A percentile compares a stretch with the other conserved stretches of the same genome.
phyloP scores from a whole-genome alignment of 2,113 vertebrate species.

The Amphilophus citrinellus region DNA sequence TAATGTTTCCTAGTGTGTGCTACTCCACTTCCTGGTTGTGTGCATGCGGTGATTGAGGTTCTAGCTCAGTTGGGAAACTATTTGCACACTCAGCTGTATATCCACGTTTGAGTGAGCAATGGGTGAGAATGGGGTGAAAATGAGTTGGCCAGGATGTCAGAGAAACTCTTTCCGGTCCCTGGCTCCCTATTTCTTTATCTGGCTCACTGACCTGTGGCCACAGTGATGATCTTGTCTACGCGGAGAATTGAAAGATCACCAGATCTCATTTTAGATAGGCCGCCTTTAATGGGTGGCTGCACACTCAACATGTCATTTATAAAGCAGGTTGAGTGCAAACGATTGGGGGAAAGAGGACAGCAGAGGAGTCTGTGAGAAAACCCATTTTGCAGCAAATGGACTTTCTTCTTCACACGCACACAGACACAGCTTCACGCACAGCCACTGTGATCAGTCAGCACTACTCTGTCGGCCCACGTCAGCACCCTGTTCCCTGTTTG shows the following conservation, averaged over 20 bases:
- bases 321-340: slow-evolving; percentile 15
- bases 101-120: slow-evolving; percentile 29
- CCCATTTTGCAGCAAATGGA: background rate
- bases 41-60: background rate
- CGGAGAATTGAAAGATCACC: slow-evolving; percentile 5
- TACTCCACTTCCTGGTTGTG: background rate
- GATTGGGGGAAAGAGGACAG: background rate
- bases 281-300: slow-evolving; percentile 33
- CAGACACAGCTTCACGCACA: background rate
- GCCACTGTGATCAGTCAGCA: background rate
- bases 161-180: slow-evolving; percentile 9
- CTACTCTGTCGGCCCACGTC: background rate
- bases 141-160: slow-evolving; percentile 11
- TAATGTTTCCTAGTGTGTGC: background rate
- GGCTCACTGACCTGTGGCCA: slow-evolving; percentile 52
- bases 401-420: background rate
- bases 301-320: slow-evolving; percentile 35
- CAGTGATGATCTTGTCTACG: slow-evolving; percentile 19
- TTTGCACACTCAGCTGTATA: background rate
- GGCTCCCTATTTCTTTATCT: slow-evolving; percentile 25
- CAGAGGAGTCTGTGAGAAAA: background rate
- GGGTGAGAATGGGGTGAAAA: slow-evolving; percentile 22
- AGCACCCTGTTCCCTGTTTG: background rate
- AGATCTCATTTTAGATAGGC: slow-evolving; percentile 73
- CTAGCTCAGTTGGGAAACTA: background rate